A percentile compares a stretch with the other conserved stretches of the same genome.
Conservation (phyloP, 2,113 vertebrate species). For the Ciconia maguari region DNA sequence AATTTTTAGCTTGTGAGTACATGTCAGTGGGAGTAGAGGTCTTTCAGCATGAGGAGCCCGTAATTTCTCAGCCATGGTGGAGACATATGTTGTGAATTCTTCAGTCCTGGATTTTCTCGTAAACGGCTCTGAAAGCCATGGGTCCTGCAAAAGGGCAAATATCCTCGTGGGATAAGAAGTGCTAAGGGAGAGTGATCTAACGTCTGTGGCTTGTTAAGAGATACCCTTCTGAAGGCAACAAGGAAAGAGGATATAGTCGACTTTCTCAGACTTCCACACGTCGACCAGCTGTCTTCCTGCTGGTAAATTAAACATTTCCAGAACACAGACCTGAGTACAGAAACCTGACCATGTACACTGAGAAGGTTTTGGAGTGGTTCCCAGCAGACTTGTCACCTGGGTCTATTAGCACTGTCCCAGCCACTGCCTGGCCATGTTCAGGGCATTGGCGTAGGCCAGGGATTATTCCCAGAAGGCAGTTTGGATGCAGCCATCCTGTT, state of each 20-base stretch:
- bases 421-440: neutral
- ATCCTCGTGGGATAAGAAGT: neutral
- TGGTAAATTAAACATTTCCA: neutral
- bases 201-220: neutral
- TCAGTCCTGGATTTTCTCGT: neutral
- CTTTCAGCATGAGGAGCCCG: neutral
- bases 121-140: neutral
- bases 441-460: neutral
- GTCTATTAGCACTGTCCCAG: neutral
- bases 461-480: neutral
- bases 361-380: neutral
- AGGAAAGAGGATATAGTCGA: neutral
- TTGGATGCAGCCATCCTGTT: neutral
- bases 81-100: neutral
- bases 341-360: neutral
- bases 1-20: neutral
- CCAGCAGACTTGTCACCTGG: neutral
- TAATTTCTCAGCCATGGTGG: neutral
- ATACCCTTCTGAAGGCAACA: neutral
- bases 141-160: neutral
- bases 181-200: neutral
- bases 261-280: neutral
- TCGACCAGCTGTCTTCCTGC: fast-evolving
- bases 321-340: neutral
- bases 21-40: neutral